phyloP scores from a whole-genome alignment of 1,140 invertebrate genomes.

The Pseudomyrmex cubaensis region DNA sequence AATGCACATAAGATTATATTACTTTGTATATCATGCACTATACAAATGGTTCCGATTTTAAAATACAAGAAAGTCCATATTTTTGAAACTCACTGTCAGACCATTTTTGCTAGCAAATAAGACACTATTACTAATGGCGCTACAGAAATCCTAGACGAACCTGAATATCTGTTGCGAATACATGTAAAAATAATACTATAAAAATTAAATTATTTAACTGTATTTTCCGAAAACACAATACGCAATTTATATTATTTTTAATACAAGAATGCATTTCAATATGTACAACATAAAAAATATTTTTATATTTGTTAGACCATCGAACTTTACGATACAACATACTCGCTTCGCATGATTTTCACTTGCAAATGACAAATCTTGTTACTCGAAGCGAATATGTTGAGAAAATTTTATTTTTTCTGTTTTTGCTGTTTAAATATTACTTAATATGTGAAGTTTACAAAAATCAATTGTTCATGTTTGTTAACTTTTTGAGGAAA shows the following conservation, averaged over 20 bases:
- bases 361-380: neutral
- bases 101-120: too few species aligned
- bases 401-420: too few species aligned
- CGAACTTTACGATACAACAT: too few species aligned
- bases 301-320: conserved; percentile 9
- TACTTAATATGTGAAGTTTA: too few species aligned
- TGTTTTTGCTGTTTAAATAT: neutral
- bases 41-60: conserved; percentile 34
- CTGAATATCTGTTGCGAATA: too few species aligned
- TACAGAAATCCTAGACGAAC: too few species aligned
- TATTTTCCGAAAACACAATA: neutral
- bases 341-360: too few species aligned
- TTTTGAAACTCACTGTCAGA: too few species aligned
- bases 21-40: conserved; percentile 24
- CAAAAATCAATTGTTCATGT: neutral
- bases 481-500: conserved; percentile 52
- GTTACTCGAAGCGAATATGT: neutral
- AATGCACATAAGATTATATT: conserved; percentile 57
- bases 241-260: conserved; percentile 26
- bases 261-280: neutral
- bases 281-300: neutral
- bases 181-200: too few species aligned
- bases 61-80: neutral
- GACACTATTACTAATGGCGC: too few species aligned
- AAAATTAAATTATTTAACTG: too few species aligned